These are phyloP conservation scores for Shargacucullia verbasci DNA, from an alignment of 2,888 invertebrate genomes.

Conservation along the genomic window DNA sequence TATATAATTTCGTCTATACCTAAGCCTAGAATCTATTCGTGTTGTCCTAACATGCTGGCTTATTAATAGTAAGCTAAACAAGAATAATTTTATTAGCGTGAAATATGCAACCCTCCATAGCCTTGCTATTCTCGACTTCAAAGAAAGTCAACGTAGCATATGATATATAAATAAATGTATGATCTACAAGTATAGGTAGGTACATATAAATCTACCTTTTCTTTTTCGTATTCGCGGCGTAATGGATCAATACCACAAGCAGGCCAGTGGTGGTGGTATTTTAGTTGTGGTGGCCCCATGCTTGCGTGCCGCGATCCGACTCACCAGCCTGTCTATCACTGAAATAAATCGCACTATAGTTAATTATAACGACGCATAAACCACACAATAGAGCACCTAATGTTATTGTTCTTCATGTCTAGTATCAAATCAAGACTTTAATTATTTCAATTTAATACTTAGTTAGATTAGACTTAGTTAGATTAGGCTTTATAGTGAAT, in stretches of 20 bases:
- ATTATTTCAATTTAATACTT: too few relatives aligned
- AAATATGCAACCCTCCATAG: slow-evolving; percentile 7
- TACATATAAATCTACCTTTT: background rate
- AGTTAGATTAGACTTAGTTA: too few relatives aligned
- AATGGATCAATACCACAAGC: slow-evolving; percentile 70
- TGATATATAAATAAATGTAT: slow-evolving; percentile 1
- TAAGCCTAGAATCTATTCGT: too few relatives aligned
- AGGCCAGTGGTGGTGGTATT: slow-evolving; percentile 64
- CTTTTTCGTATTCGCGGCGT: slow-evolving; percentile 39
- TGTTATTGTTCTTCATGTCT: slow-evolving; percentile 5
- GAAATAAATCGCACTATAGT: slow-evolving; percentile 42
- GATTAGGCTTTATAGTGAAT: too few relatives aligned
- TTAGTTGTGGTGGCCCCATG: slow-evolving; percentile 53
- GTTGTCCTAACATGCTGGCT: background rate
- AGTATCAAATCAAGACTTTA: background rate
- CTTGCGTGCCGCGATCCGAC: slow-evolving; percentile 53
- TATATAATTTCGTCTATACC: too few relatives aligned
- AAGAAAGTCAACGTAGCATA: slow-evolving; percentile 15
- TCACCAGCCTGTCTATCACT: slow-evolving; percentile 32
- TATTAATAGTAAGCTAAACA: background rate
- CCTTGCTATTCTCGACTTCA: background rate
- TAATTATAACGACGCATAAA: slow-evolving; percentile 28
- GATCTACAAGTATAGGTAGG: background rate
- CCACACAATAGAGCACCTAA: slow-evolving; percentile 14
- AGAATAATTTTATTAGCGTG: slow-evolving; percentile 5